phyloP scores from a whole-genome alignment of 1,140 invertebrate genomes.

The Papilio glaucus region DNA sequence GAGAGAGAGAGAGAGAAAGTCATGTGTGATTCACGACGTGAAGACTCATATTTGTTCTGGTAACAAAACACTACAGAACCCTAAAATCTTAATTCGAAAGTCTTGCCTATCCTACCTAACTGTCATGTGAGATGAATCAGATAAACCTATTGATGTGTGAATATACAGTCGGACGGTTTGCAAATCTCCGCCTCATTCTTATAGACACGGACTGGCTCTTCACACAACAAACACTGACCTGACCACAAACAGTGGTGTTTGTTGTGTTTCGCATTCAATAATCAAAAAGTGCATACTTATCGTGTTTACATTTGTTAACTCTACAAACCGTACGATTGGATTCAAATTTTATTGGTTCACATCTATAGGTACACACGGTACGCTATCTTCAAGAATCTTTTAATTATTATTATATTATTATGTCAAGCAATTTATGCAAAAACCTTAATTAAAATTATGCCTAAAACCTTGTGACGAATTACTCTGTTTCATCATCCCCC shows the following conservation, averaged over 20 bases:
- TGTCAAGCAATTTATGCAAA: too few species aligned
- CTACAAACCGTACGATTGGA: not conserved
- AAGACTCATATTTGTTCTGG: too few species aligned
- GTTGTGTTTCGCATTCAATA: not conserved
- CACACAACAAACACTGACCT: not conserved
- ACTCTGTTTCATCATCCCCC: too few species aligned
- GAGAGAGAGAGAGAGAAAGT: too few species aligned
- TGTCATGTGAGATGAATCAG: not conserved
- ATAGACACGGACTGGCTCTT: not conserved
- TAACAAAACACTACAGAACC: not conserved
- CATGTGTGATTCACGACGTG: too few species aligned
- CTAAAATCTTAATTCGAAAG: not conserved
- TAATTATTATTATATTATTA: too few species aligned
- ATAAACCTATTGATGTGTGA: not conserved
- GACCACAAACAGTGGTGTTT: conserved; percentile 2
- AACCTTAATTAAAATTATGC: too few species aligned
- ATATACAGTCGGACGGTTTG: not conserved
- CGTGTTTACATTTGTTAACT: not conserved
- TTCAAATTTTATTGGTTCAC: too few species aligned
- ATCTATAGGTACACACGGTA: too few species aligned
- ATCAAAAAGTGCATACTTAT: not conserved
- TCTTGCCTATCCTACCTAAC: not conserved
- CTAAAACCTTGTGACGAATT: too few species aligned
- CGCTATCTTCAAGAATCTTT: too few species aligned
- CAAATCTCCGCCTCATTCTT: not conserved